A percentile compares a stretch with the other conserved stretches of the same genome.
These are phyloP conservation scores for Homalodisca vitripennis DNA, from an alignment of 1,140 invertebrate species.

Conservation along the genomic window DNA sequence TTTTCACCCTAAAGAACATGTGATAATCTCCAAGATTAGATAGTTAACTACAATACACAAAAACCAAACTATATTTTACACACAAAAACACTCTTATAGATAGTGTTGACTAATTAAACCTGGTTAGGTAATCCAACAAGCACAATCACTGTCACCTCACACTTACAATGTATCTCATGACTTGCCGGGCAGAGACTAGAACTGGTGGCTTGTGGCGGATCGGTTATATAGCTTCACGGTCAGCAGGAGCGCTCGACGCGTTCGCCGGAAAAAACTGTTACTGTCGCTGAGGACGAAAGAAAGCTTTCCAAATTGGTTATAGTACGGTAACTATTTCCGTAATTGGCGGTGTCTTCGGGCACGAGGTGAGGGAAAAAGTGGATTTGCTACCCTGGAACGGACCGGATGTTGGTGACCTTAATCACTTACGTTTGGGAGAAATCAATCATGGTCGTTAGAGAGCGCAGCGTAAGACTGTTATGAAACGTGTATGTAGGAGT, in stretches of 20 bases:
- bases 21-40: too few relatives aligned
- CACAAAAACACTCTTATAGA: too few relatives aligned
- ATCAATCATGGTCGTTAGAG: too few relatives aligned
- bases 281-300: not conserved
- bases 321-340: conserved; percentile 14
- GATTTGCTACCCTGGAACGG: not conserved
- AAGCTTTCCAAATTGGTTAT: conserved; percentile 26
- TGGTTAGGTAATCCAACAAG: not conserved
- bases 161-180: not conserved
- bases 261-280: not conserved
- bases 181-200: not conserved
- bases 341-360: not conserved
- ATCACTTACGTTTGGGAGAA: not conserved
- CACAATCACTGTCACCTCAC: not conserved
- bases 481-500: too few relatives aligned
- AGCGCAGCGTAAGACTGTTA: too few relatives aligned
- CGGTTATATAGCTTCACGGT: conserved; percentile 12
- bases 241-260: not conserved
- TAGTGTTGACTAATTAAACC: too few relatives aligned
- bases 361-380: too few relatives aligned
- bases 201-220: not conserved
- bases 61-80: too few relatives aligned
- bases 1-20: too few relatives aligned
- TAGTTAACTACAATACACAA: too few relatives aligned
- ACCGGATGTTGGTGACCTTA: not conserved